These are phyloP conservation scores for Xenopus tropicalis DNA, from an alignment of 2,113 vertebrate genomes.

Conservation along the genomic window UCB_Xtro_10.0 CM004444.2:35110001-35110500, in stretches of 20 bases:
- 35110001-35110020: not conserved
- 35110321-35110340: constrained; percentile 16
- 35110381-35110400: too few species aligned
- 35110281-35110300: constrained; percentile 29
- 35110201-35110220: constrained; percentile 70
- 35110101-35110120: constrained; percentile 35
- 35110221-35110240: constrained; percentile 72
- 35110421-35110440: too few species aligned
- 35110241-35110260: constrained; percentile 78
- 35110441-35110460: too few species aligned
- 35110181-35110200: constrained; percentile 75
- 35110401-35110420: too few species aligned
- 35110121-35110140: constrained; percentile 18
- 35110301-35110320: constrained; percentile 19
- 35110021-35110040: not conserved
- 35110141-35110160: constrained; percentile 63
- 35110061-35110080: constrained; percentile 1
- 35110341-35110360: constrained; percentile 5
- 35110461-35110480: not conserved
- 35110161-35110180: constrained; percentile 77
- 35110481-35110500: not conserved
- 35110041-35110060: constrained; percentile 12
- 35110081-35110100: not conserved
- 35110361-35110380: constrained; percentile 4
- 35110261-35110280: constrained; percentile 63